Conservation (phyloP, 2,797 vertebrate genomes). For the Pipistrellus pipistrellus region DNA sequence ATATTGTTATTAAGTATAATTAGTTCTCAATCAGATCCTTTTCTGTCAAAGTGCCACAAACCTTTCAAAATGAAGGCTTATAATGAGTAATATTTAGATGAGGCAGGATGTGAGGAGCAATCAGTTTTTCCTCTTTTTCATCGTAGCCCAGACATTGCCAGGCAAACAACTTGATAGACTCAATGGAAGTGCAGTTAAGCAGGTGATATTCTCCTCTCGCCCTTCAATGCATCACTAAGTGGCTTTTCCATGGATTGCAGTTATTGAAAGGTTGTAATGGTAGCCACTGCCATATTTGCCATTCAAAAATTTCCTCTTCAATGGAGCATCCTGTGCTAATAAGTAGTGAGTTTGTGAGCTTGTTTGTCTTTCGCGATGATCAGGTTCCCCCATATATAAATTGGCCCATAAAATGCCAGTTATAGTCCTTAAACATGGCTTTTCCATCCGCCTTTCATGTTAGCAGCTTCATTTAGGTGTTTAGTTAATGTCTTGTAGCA, state of each 20-base stretch:
- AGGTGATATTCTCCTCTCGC: slow-evolving; percentile 61
- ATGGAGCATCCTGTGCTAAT: slow-evolving; percentile 49
- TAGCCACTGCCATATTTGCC: slow-evolving; percentile 68
- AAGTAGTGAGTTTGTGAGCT: not conserved
- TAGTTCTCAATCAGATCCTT: slow-evolving; percentile 64
- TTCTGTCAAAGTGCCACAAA: slow-evolving; percentile 50
- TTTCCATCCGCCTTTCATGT: not conserved
- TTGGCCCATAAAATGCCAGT: fast-evolving
- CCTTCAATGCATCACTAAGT: slow-evolving; percentile 65
- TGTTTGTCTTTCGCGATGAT: not conserved
- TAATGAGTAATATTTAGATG: slow-evolving; percentile 71
- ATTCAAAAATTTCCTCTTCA: slow-evolving; percentile 51
- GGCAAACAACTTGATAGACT: slow-evolving; percentile 65
- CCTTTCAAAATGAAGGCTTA: slow-evolving; percentile 59
- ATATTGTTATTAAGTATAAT: slow-evolving; percentile 74
- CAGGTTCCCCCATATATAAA: slow-evolving; percentile 8
- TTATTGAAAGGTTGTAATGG: slow-evolving; percentile 70
- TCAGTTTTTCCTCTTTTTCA: slow-evolving; percentile 59
- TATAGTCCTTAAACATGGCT: not conserved
- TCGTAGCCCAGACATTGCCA: slow-evolving; percentile 3
- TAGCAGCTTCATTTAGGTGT: not conserved
- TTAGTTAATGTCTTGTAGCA: not conserved
- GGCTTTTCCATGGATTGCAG: slow-evolving; percentile 58
- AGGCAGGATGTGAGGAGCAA: not conserved
- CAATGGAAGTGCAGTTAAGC: slow-evolving; percentile 65